Evolutionary conservation across 2,797 vertebrate species (phyloP), one percentile per base, ranked within the genome.

Genomic region (Lycodopsis pacificus): DNA sequence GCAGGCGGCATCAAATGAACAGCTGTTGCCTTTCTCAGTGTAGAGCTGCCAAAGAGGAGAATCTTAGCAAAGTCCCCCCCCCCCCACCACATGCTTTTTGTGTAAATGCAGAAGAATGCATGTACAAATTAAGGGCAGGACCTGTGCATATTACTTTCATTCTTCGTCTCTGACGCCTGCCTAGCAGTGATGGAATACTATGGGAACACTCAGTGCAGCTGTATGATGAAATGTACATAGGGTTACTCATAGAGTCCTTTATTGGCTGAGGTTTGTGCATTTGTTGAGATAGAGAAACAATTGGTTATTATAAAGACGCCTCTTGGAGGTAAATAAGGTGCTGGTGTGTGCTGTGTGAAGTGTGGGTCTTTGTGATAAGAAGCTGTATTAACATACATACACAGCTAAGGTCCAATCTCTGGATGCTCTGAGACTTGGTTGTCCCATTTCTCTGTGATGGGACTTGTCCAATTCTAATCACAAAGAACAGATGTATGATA

Each of bases 1-100:
- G 97, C 95, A 95, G 93, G 90, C 96, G 93, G 93, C 96, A 95
- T 71, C 88, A 96, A 96, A 97, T 95, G 97, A 98, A 96, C 97
- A 97, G 96, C 97, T 98, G 97, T 96, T 93, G 77, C 95, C 93
- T 96, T 89, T 94, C 89, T 91, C 88, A 87, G 93, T 85, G 94
- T 76, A 58, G 62, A 89, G 90, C 95, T 95, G 95, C 95, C 93
- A 93, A 93, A 93, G 94, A 94, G 84, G 88, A 81, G 82, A 83
- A 80, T 89, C 86, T 89, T 83, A 82, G 82, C 85, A 76, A 74
- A 91, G 66, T n/a, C n/a, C n/a, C 86, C 76, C 59, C 1, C 67
- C 25, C n/a, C 54, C 69, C 53, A 74, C 80, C 73, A 51, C 76
- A 79, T 73, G 54, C 71, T 82, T 90, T 90, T 82, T 81, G 68